Conservation (phyloP, 2,797 vertebrate species). For the Crax fasciolata region DNA sequence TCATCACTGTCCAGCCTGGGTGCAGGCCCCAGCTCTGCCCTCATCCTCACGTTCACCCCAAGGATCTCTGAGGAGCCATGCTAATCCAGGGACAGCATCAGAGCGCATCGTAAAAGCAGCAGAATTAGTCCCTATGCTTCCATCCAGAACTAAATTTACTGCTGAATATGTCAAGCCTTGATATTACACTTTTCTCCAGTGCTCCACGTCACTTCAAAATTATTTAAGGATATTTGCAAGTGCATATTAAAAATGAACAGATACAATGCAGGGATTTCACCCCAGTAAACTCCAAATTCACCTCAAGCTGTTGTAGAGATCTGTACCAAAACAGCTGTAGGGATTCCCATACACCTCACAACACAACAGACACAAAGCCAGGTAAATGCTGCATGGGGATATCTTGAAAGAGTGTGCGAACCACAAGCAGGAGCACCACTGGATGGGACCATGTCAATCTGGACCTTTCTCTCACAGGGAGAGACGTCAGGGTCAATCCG, state of each 20-base stretch:
- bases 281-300: neutral
- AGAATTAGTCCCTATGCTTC: neutral
- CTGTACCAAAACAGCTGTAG: neutral
- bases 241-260: accelerated
- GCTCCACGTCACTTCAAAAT: neutral
- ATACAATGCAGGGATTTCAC: neutral
- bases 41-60: neutral
- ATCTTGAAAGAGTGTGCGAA: accelerated
- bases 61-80: neutral
- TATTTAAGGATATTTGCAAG: neutral
- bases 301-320: neutral
- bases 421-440: neutral
- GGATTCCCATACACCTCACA: neutral
- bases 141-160: neutral
- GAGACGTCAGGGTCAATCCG: neutral
- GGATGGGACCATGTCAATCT: neutral
- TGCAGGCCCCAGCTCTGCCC: neutral
- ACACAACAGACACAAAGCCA: neutral
- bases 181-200: neutral
- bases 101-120: neutral
- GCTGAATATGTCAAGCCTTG: neutral
- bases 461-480: neutral
- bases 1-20: neutral
- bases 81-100: neutral
- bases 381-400: neutral